Conservation (phyloP, 2,113 vertebrate species). For the Callopanchax toddi region DNA sequence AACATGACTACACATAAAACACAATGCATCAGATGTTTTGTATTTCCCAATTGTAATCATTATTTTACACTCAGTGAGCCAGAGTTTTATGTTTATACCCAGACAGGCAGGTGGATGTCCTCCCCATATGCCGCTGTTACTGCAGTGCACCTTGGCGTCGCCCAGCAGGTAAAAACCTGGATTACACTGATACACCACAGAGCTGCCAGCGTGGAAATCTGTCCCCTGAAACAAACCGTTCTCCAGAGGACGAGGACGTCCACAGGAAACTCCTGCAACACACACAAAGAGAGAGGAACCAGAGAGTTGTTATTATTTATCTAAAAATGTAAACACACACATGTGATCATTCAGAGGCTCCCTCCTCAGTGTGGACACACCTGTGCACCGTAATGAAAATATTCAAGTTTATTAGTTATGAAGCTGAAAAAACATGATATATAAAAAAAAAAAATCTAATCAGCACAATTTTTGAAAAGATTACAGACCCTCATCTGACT, state of each 20-base stretch:
- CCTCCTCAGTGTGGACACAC: too few relatives aligned
- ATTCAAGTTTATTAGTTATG: too few relatives aligned
- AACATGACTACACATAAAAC: neutral
- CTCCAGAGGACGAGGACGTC: conserved; percentile 86
- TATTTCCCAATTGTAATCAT: neutral
- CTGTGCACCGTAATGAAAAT: too few relatives aligned
- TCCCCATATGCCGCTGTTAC: conserved; percentile 90
- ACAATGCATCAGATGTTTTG: neutral
- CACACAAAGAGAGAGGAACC: neutral
- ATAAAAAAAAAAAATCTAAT: too few relatives aligned
- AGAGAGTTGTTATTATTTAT: neutral
- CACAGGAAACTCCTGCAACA: conserved; percentile 88
- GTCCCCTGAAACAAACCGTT: conserved; percentile 88
- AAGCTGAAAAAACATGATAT: too few relatives aligned
- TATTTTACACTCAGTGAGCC: neutral
- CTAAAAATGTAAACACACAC: too few relatives aligned
- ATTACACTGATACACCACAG: conserved; percentile 90
- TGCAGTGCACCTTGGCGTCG: conserved; percentile 88
- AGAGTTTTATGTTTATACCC: conserved; percentile 74
- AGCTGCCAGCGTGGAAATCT: conserved; percentile 88
- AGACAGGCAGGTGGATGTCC: conserved; percentile 90
- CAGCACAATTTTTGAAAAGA: too few relatives aligned
- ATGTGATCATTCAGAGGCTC: too few relatives aligned
- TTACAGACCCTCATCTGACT: too few relatives aligned
- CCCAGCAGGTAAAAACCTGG: conserved; percentile 93